Evolutionary conservation across 2,888 invertebrate species (phyloP).

Genomic region (Dasypogon diadema): DNA sequence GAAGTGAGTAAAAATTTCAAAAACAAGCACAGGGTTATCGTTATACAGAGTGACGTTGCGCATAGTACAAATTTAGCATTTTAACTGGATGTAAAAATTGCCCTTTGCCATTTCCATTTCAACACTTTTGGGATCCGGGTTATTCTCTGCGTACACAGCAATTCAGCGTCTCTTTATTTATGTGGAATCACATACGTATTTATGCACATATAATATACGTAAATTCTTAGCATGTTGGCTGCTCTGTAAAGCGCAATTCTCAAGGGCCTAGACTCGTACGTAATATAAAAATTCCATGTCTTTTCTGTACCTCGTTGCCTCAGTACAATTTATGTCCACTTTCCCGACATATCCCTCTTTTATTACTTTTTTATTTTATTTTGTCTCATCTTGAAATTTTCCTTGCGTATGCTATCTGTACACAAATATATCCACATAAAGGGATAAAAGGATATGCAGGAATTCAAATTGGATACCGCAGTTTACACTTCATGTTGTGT

Average conservation of each 20-base stretch:
- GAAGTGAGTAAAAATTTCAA: no score
- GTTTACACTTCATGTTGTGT: constrained; percentile 48
- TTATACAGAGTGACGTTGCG: no score
- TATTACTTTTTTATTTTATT: constrained; percentile 54
- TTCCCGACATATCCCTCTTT: constrained; percentile 55
- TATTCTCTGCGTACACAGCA: constrained; percentile 18
- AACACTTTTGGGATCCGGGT: constrained; percentile 33
- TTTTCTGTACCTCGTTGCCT: constrained; percentile 39
- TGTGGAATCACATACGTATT: neutral
- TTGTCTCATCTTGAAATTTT: constrained; percentile 39
- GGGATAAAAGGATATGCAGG: constrained; percentile 51
- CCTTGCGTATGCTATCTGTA: neutral
- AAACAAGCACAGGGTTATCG: no score
- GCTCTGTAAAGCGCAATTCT: constrained; percentile 32
- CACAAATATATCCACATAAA: constrained; percentile 12
- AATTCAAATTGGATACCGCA: constrained; percentile 55
- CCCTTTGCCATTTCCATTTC: constrained; percentile 35
- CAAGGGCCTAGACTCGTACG: constrained; percentile 46
- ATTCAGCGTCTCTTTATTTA: neutral
- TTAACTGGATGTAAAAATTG: constrained; percentile 31
- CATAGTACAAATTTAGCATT: constrained; percentile 41
- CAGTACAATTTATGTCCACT: constrained; percentile 54
- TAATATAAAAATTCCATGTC: constrained; percentile 55
- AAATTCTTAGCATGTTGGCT: constrained; percentile 32
- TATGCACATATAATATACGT: constrained; percentile 2